Evolutionary conservation across 2,888 invertebrate genomes (phyloP).

Genomic region (Melieria omissa): DNA sequence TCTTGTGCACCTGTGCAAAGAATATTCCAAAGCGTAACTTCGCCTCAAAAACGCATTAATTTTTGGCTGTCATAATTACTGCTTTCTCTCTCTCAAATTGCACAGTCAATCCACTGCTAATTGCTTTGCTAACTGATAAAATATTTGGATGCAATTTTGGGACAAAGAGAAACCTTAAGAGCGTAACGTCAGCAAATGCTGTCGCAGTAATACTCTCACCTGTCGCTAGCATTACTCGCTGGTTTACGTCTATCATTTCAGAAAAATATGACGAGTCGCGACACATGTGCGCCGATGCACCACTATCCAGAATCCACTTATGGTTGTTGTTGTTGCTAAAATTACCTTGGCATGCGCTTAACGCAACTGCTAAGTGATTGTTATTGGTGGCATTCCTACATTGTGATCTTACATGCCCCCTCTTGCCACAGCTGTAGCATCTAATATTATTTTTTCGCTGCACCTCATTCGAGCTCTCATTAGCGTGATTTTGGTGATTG

Average conservation of each 20-base stretch:
- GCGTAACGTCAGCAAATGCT: too few species aligned
- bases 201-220: too few species aligned
- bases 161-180: too few species aligned
- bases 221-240: too few species aligned
- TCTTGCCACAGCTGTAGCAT: slow-evolving; percentile 28
- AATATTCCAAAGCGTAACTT: slow-evolving; percentile 10
- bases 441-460: slow-evolving; percentile 9
- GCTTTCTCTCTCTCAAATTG: too few species aligned
- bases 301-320: slow-evolving; percentile 21
- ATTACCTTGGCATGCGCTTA: background rate
- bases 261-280: too few species aligned
- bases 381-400: slow-evolving; percentile 1
- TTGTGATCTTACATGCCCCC: slow-evolving; percentile 17
- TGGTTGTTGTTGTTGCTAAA: background rate
- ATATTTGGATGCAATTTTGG: too few species aligned
- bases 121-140: too few species aligned
- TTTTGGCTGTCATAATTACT: too few species aligned
- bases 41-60: background rate
- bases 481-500: background rate
- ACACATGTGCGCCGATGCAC: slow-evolving; percentile 5
- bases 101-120: too few species aligned
- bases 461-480: background rate
- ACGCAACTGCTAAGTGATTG: background rate
- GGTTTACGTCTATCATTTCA: too few species aligned
- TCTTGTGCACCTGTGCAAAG: slow-evolving; percentile 8